Evolutionary conservation across 2,797 vertebrate species (phyloP), one percentile per base, ranked within the genome.

Genomic region (Hippoglossus hippoglossus): DNA sequence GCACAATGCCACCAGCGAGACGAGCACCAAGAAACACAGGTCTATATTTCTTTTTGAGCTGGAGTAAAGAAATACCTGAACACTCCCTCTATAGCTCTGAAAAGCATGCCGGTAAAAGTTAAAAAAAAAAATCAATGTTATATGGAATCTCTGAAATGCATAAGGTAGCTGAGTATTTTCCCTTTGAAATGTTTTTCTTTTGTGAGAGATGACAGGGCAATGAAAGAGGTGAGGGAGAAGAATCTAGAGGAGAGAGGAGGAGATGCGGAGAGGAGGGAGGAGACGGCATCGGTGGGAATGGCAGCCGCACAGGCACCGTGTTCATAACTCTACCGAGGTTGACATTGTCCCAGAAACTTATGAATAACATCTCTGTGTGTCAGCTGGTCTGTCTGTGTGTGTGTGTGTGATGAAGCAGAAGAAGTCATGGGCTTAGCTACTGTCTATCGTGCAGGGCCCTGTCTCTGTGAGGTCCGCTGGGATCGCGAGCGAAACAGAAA

Each of bases 281-380:
- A 79, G 67, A 46, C 9, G 44, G 64, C 71, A 66, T 78, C 36
- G 1, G 59, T 79, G 70, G 82, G 73, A 84, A 71, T 44, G 65
- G 63, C 71, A 80, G 72, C 49, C 56, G 31, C 67, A 73, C 28
- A 69, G 72, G 67, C 52, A 11, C 58, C 44, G 18, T 61, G 67
- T 82, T 83, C 70, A 26, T 36, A 74, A 79, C 67, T 84, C 81
- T 77, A 78, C 81, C 31, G 69, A 83, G 83, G 80, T 77, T 80
- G 83, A 86, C 82, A 79, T 71, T 86, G 87, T 90, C 90, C 88
- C 86, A 90, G 87, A 89, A 93, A 90, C 81, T 84, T 87, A 85
- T 88, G 88, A 89, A 88, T 90, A 90, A 87, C 84, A 90, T 83
- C 79, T 67, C 74, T 64, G 61, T 72, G 77, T 85, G 83, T 91